These are phyloP conservation scores for Macropodus opercularis DNA, from an alignment of 2,797 vertebrate genomes.

Conservation along the genomic window DNA sequence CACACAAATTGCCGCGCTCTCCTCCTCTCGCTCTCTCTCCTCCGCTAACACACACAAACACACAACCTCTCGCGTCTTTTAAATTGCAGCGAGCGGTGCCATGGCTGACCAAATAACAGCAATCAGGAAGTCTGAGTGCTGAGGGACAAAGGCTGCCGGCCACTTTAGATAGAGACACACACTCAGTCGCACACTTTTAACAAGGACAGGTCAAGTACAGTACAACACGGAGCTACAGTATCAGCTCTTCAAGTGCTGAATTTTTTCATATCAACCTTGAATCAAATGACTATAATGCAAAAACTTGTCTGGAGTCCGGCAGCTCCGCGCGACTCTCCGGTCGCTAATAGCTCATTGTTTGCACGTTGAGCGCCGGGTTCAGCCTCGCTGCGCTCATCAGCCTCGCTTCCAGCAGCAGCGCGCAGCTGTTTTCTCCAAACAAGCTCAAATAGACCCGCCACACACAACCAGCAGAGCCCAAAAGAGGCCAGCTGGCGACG, in stretches of 20 bases:
- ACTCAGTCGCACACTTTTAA: conserved; percentile 37
- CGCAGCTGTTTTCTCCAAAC: conserved; percentile 27
- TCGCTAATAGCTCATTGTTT: conserved; percentile 3
- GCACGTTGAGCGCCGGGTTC: conserved; percentile 3
- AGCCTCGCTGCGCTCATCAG: conserved; percentile 19
- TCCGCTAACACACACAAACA: conserved; percentile 27
- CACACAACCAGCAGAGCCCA: background rate
- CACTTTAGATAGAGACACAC: conserved; percentile 52
- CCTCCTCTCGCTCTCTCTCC: conserved; percentile 29
- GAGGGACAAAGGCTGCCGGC: conserved; percentile 59
- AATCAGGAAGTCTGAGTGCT: conserved; percentile 72
- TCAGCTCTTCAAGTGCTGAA: conserved; percentile 1
- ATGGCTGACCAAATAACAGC: conserved; percentile 73
- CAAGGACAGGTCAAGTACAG: conserved; percentile 35
- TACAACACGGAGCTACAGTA: background rate
- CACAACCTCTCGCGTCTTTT: conserved; percentile 41
- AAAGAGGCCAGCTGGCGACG: background rate
- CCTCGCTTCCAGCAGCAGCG: conserved; percentile 22
- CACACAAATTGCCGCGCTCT: conserved; percentile 60
- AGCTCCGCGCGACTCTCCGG: background rate
- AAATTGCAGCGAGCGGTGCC: conserved; percentile 68
- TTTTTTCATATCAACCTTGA: background rate
- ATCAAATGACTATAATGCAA: background rate
- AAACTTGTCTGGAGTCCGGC: background rate
- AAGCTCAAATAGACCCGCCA: conserved; percentile 10